A percentile compares a stretch with the other conserved stretches of the same genome.
Conservation (phyloP, 2,888 invertebrate genomes). For the Eristalis pertinax region DNA sequence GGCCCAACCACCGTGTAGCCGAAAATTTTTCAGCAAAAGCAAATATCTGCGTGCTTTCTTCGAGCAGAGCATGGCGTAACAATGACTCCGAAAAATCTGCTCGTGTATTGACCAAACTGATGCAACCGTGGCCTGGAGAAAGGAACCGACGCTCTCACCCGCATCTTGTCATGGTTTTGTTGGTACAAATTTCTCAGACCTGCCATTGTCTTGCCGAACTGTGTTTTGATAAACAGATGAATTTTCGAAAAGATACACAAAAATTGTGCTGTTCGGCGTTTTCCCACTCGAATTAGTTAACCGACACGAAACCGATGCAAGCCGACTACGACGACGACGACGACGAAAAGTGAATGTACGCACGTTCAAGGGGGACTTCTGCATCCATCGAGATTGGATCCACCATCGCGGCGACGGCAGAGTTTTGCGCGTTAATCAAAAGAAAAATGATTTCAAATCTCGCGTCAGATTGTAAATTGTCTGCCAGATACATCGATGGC, state of each 20-base stretch:
- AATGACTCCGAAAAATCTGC: neutral
- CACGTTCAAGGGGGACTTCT: conserved; percentile 22
- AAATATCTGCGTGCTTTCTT: neutral
- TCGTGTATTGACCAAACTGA: conserved; percentile 5
- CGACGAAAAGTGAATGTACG: conserved; percentile 58
- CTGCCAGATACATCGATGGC: conserved; percentile 2
- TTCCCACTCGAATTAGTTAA: conserved; percentile 57
- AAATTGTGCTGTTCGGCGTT: neutral
- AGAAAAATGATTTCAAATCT: conserved; percentile 52
- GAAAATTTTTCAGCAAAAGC: conserved; percentile 1
- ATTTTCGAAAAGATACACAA: conserved; percentile 17
- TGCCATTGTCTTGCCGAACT: conserved; percentile 56
- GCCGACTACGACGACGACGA: neutral
- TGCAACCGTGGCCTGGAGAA: neutral
- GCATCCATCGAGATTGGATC: neutral
- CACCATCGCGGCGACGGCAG: neutral
- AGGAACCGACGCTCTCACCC: neutral
- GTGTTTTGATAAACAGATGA: conserved; percentile 17
- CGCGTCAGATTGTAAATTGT: conserved; percentile 57
- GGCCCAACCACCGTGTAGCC: conserved; percentile 18
- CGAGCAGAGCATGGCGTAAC: neutral
- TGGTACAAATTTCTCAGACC: conserved; percentile 35
- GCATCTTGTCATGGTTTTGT: conserved; percentile 9
- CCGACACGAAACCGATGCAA: neutral
- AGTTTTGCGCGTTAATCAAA: conserved; percentile 45